These are phyloP conservation scores for Drosophila ambigua DNA, from an alignment of 1,140 invertebrate genomes.

Conservation along the genomic window DNA sequence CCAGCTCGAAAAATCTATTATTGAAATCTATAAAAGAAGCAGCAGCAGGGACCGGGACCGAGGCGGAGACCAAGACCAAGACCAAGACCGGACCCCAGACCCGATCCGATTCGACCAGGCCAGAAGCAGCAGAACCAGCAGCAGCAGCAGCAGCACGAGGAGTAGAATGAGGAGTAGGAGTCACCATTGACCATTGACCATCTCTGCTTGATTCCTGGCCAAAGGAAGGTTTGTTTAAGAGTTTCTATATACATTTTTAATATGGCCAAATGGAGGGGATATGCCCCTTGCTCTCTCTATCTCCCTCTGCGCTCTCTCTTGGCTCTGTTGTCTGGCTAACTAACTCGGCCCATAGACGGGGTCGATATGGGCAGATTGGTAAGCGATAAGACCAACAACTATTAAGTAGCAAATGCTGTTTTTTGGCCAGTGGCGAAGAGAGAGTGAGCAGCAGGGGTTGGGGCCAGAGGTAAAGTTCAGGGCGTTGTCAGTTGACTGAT, in stretches of 20 bases:
- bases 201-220: constrained; percentile 46
- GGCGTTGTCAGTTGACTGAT: constrained; percentile 62
- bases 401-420: constrained; percentile 82
- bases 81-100: neutral
- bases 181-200: constrained; percentile 55
- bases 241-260: constrained; percentile 82
- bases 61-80: too few species aligned
- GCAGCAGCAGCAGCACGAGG: constrained; percentile 13
- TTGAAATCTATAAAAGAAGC: constrained; percentile 82
- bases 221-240: constrained; percentile 72
- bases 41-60: neutral
- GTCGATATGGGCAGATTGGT: constrained; percentile 63
- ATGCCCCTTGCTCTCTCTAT: neutral
- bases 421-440: neutral
- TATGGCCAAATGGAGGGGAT: constrained; percentile 43
- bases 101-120: too few species aligned
- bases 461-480: constrained; percentile 41
- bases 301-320: neutral
- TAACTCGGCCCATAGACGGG: constrained; percentile 74
- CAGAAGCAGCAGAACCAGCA: constrained; percentile 63
- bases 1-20: constrained; percentile 83
- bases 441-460: neutral
- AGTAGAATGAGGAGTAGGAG: too few species aligned
- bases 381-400: constrained; percentile 56
- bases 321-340: constrained; percentile 45